Percentiles rank a stretch among this genome's conserved stretches.
phyloP scores from a whole-genome alignment of 2,888 invertebrate species.

The Ectobius pallidus region DNA sequence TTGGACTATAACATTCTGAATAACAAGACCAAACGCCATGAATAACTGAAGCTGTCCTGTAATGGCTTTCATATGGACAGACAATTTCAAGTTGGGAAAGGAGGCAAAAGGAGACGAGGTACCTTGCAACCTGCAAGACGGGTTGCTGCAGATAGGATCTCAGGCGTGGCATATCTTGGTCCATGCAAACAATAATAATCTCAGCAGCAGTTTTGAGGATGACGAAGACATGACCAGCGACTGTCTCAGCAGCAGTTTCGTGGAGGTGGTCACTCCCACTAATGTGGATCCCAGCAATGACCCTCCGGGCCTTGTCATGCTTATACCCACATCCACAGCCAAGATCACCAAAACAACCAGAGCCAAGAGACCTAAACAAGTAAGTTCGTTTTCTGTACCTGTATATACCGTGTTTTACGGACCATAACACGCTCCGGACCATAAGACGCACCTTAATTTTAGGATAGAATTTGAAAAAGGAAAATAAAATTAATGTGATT shows the following conservation, averaged over 20 bases:
- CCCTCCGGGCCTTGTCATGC: conserved; percentile 35
- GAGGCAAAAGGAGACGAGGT: neutral
- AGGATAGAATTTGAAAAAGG: too few species aligned
- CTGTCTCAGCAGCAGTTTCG: conserved; percentile 1
- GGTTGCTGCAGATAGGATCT: conserved; percentile 77
- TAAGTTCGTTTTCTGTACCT: too few species aligned
- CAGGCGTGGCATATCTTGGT: conserved; percentile 79
- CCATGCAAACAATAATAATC: conserved; percentile 52
- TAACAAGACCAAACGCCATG: too few species aligned
- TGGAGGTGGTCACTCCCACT: conserved; percentile 24
- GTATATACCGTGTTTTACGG: too few species aligned
- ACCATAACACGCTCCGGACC: too few species aligned
- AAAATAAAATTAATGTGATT: too few species aligned
- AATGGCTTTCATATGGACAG: neutral
- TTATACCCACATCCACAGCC: conserved; percentile 36
- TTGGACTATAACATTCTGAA: too few species aligned
- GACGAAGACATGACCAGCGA: conserved; percentile 19
- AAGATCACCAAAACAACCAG: too few species aligned
- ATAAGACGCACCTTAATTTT: too few species aligned
- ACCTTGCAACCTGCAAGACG: conserved; percentile 68
- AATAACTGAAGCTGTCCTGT: too few species aligned
- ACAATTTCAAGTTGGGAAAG: neutral
- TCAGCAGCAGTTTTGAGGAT: neutral
- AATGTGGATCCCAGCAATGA: conserved; percentile 26
- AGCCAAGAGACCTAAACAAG: too few species aligned